phyloP scores from a whole-genome alignment of 2,113 vertebrate species.

The Ageneiosus marmoratus region DNA sequence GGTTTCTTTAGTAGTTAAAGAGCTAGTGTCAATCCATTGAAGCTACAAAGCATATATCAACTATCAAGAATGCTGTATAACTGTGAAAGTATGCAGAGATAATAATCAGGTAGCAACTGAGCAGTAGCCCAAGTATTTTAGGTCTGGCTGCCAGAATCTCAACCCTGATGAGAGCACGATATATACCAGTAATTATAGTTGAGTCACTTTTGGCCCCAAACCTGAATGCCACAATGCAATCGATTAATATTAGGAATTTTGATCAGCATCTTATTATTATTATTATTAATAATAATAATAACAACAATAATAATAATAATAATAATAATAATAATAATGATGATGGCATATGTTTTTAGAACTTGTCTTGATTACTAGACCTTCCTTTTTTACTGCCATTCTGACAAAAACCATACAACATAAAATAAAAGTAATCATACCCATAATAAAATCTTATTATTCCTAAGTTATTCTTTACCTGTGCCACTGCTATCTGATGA shows the following conservation, averaged over 20 bases:
- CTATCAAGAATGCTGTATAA: background rate
- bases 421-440: background rate
- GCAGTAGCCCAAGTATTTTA: background rate
- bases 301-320: no score
- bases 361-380: background rate
- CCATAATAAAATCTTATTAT: background rate
- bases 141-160: background rate
- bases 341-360: background rate
- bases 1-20: conserved; percentile 1
- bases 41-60: background rate
- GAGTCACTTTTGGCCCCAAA: background rate
- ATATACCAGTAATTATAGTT: background rate
- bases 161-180: background rate
- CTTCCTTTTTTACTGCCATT: background rate
- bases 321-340: no score
- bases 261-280: background rate
- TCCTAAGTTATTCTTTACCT: background rate
- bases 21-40: conserved; percentile 3
- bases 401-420: no score
- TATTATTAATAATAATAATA: background rate
- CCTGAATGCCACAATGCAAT: background rate
- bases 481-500: background rate
- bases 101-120: background rate
- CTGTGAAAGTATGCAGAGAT: background rate
- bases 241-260: background rate